Conservation (phyloP, 2,113 vertebrate species). For the Zonotrichia leucophrys region DNA sequence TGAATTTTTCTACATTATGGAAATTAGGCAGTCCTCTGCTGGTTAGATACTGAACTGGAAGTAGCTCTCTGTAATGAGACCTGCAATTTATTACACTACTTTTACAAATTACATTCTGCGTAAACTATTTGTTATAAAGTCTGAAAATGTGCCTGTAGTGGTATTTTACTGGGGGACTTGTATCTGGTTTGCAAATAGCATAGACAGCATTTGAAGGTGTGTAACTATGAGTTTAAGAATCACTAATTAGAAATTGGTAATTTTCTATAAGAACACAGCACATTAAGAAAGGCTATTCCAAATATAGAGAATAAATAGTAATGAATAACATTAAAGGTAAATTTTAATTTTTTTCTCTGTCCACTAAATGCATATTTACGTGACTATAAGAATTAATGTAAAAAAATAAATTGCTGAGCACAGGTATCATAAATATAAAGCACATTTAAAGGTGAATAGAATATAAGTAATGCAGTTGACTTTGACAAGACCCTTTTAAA, state of each 20-base stretch:
- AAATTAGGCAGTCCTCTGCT: neutral
- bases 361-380: constrained; percentile 26
- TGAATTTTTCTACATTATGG: neutral
- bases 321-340: constrained; percentile 43
- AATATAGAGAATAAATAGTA: neutral
- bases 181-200: neutral
- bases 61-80: neutral
- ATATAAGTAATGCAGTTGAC: neutral
- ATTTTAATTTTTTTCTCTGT: neutral
- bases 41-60: neutral
- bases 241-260: neutral
- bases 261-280: neutral
- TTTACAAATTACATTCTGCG: neutral
- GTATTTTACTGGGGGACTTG: neutral
- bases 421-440: constrained; percentile 8
- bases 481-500: constrained; percentile 55
- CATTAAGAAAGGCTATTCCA: neutral
- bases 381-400: constrained; percentile 32
- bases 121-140: constrained; percentile 15
- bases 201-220: neutral
- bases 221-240: neutral
- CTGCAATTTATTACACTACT: neutral
- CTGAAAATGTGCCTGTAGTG: neutral
- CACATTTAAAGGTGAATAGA: neutral
- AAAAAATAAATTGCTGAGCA: neutral